Evolutionary conservation across 1,140 invertebrate genomes (phyloP).

Genomic region (Papilio glaucus): DNA sequence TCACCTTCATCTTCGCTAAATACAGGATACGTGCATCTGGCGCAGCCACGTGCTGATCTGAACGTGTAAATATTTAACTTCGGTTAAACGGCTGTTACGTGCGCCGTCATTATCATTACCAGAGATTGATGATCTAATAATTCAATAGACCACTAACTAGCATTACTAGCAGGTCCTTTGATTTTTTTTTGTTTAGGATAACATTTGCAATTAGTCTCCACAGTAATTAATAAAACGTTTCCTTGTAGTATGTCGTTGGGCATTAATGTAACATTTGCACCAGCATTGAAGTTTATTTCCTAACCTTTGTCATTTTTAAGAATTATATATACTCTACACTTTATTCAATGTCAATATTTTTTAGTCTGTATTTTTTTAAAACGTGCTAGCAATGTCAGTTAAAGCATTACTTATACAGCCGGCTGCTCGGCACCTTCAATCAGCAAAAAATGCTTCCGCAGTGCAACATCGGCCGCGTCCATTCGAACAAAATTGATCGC

Average conservation of each 20-base stretch:
- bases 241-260: too few relatives aligned
- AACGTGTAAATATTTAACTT: conserved; percentile 26
- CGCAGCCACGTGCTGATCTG: background rate
- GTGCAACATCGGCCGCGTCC: conserved; percentile 49
- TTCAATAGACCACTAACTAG: background rate
- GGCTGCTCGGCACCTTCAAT: conserved; percentile 39
- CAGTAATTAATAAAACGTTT: background rate
- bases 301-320: too few relatives aligned
- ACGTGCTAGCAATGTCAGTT: background rate
- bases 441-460: conserved; percentile 53
- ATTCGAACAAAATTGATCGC: conserved; percentile 68
- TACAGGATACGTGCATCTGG: conserved; percentile 12
- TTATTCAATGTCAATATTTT: too few relatives aligned
- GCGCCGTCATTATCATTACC: conserved; percentile 16
- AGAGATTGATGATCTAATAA: conserved; percentile 17
- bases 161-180: background rate
- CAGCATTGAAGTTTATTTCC: too few relatives aligned
- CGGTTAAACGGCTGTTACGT: conserved; percentile 11
- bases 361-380: background rate
- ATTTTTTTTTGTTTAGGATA: background rate
- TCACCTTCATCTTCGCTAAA: conserved; percentile 43
- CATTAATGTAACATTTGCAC: too few relatives aligned
- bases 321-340: too few relatives aligned
- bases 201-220: background rate
- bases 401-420: background rate